phyloP scores from a whole-genome alignment of 2,797 vertebrate species.

The Peromyscus melanophrys region DNA sequence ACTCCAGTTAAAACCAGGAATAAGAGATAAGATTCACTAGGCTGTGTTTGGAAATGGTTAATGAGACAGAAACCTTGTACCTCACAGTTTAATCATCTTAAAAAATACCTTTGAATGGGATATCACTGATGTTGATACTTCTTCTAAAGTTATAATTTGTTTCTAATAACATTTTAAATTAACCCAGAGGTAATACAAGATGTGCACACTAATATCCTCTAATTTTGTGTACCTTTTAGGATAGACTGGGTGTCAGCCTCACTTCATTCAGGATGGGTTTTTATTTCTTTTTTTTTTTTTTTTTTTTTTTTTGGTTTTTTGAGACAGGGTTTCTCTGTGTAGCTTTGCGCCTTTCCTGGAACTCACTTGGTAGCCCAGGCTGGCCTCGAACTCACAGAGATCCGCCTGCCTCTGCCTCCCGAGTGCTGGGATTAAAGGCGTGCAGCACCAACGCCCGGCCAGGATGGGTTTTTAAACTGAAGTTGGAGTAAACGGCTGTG shows the following conservation, averaged over 20 bases:
- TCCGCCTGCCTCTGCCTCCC: too few species aligned
- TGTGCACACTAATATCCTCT: background rate
- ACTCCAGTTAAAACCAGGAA: slow-evolving; percentile 21
- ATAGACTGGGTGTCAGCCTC: background rate
- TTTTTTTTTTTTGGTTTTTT: too few species aligned
- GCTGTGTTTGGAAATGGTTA: background rate
- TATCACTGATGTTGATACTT: background rate
- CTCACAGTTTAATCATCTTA: background rate
- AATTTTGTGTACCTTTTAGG: slow-evolving; percentile 2
- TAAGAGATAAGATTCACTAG: background rate
- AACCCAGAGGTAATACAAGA: background rate
- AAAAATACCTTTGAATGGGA: background rate
- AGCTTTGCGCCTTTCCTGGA: too few species aligned
- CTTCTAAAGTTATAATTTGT: slow-evolving; percentile 18
- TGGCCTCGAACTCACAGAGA: too few species aligned
- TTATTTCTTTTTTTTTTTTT: too few species aligned
- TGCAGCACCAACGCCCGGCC: too few species aligned
- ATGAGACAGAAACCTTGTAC: background rate
- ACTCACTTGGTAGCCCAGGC: too few species aligned
- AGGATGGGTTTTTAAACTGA: too few species aligned
- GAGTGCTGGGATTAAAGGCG: too few species aligned
- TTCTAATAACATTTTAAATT: background rate
- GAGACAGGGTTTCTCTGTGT: too few species aligned
- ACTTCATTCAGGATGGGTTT: background rate
- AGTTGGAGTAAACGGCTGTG: background rate